These are phyloP conservation scores for Brenthis ino DNA, from an alignment of 2,888 invertebrate genomes.

Conservation along the genomic window DNA sequence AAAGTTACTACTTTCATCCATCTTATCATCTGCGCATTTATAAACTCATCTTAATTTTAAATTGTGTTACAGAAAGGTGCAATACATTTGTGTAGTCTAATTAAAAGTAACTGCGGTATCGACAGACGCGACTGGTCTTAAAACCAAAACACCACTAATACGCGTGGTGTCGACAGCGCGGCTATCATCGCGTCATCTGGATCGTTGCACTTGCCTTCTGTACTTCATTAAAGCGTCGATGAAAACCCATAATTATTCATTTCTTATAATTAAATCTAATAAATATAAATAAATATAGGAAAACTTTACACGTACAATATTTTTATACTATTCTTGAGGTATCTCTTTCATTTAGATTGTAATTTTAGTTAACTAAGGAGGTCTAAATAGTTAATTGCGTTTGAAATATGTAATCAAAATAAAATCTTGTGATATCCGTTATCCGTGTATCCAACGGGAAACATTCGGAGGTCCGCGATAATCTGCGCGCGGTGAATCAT, in stretches of 20 bases:
- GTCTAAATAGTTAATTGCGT: no score
- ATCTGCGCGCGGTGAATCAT: no score
- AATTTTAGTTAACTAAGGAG: no score
- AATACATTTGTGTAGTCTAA: slow-evolving; percentile 7
- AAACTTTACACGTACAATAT: no score
- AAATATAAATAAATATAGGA: no score
- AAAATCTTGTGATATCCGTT: no score
- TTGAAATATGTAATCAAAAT: no score
- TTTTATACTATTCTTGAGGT: no score
- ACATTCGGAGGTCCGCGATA: no score
- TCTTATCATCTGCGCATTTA: slow-evolving; percentile 14
- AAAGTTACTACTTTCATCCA: no score
- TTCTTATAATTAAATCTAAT: background rate
- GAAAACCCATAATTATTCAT: background rate
- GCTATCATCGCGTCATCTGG: slow-evolving; percentile 9
- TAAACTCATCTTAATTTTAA: slow-evolving; percentile 1
- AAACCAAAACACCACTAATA: background rate
- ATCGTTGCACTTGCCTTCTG: slow-evolving; percentile 2
- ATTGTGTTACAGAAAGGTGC: slow-evolving; percentile 1
- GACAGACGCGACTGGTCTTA: slow-evolving; percentile 13
- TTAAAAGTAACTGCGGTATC: slow-evolving; percentile 18
- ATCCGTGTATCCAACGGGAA: no score
- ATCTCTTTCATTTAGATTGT: no score
- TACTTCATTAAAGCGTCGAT: slow-evolving; percentile 11
- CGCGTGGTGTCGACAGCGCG: background rate